These are phyloP conservation scores for Poicephalus gulielmi DNA, from an alignment of 2,113 vertebrate species.

Conservation along the genomic window DNA sequence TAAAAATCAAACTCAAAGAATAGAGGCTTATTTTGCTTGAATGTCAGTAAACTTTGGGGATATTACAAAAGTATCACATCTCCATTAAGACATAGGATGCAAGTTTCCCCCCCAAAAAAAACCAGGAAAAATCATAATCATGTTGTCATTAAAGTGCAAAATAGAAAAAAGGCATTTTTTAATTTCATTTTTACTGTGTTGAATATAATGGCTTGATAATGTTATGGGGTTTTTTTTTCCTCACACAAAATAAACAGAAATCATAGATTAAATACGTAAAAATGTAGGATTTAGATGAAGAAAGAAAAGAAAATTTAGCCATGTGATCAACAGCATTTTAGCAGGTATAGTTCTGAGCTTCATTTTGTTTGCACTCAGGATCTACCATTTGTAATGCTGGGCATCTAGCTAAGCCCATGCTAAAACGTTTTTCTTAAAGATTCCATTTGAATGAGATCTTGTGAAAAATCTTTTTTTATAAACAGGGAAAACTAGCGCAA, in stretches of 20 bases:
- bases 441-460: not conserved
- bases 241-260: not conserved
- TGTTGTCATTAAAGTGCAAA: not conserved
- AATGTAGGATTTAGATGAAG: not conserved
- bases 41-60: not conserved
- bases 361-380: not conserved
- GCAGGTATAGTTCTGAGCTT: not conserved
- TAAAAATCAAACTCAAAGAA: not conserved
- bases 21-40: not conserved
- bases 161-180: not conserved
- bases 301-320: not conserved
- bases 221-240: fast-evolving
- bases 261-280: not conserved
- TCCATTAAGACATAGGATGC: not conserved
- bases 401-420: not conserved
- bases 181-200: not conserved
- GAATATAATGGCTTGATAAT: not conserved
- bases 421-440: not conserved
- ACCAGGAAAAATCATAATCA: not conserved
- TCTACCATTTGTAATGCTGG: not conserved
- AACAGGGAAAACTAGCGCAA: not conserved
- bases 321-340: not conserved
- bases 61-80: not conserved
- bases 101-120: not conserved
- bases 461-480: not conserved